These are phyloP conservation scores for Callinectes sapidus DNA, from an alignment of 2,888 invertebrate genomes.

Conservation along the genomic window DNA sequence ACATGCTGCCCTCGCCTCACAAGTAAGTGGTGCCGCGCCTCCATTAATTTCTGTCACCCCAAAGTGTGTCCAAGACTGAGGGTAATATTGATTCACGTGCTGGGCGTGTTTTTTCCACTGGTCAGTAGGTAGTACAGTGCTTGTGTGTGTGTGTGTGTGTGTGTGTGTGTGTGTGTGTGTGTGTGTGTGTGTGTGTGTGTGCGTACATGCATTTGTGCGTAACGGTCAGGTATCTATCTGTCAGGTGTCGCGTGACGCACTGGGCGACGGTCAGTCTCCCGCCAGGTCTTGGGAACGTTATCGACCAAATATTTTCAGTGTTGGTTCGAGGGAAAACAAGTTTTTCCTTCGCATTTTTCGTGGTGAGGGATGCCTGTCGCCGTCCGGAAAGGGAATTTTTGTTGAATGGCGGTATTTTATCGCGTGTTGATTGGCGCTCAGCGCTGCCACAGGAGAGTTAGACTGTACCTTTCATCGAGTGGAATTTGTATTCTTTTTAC, in stretches of 20 bases:
- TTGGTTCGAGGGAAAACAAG: background rate
- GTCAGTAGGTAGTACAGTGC: background rate
- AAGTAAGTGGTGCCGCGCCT: constrained; percentile 46
- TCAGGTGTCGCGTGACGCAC: background rate
- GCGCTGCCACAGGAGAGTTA: background rate
- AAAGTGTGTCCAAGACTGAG: background rate
- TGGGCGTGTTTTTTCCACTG: background rate
- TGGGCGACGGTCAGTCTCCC: constrained; percentile 3
- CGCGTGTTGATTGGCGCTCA: background rate
- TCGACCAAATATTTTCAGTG: constrained; percentile 25
- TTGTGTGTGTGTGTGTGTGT: background rate
- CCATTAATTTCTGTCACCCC: background rate
- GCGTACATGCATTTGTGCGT: constrained; percentile 17
- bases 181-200: constrained; percentile 21
- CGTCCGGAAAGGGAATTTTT: background rate
- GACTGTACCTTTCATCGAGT: background rate
- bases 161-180: constrained; percentile 25
- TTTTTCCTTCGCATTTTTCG: background rate
- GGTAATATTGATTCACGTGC: background rate
- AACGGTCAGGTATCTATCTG: background rate
- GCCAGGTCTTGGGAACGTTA: constrained; percentile 26
- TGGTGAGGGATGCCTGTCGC: background rate
- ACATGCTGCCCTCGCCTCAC: constrained; percentile 55
- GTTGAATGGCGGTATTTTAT: background rate
- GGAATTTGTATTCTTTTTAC: background rate